phyloP scores from a whole-genome alignment of 1,140 invertebrate genomes.

The Teleogryllus occipitalis region DNA sequence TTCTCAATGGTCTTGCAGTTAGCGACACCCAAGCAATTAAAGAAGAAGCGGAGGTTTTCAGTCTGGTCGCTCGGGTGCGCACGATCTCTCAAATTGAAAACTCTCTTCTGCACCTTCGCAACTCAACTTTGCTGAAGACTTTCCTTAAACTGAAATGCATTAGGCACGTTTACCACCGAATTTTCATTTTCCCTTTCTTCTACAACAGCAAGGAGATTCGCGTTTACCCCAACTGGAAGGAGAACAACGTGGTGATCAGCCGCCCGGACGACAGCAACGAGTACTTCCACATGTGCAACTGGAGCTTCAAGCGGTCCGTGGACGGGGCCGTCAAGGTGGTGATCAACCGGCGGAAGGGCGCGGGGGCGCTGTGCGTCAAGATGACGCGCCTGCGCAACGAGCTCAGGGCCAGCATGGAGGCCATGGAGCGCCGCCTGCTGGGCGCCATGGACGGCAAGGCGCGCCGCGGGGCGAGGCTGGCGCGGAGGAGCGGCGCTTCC shows the following conservation, averaged over 20 bases:
- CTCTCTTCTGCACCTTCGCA: not conserved
- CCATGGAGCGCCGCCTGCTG: too few species aligned
- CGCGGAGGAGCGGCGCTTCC: too few species aligned
- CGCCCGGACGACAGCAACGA: not conserved
- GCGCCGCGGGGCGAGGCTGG: too few species aligned
- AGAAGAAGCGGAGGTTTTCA: slow-evolving; percentile 64
- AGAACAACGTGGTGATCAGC: not conserved
- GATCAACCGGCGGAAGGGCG: too few species aligned
- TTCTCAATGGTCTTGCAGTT: slow-evolving; percentile 71
- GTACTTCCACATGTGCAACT: not conserved
- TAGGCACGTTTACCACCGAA: not conserved
- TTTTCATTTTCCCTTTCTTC: not conserved
- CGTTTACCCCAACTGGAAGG: not conserved
- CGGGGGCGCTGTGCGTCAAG: too few species aligned
- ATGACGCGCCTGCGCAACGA: too few species aligned
- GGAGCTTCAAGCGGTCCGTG: not conserved
- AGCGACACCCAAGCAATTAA: slow-evolving; percentile 68
- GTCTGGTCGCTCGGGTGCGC: slow-evolving; percentile 26
- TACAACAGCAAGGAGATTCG: not conserved
- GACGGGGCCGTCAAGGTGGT: not conserved
- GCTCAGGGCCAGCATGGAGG: too few species aligned
- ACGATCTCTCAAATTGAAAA: not conserved
- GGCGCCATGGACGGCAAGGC: too few species aligned
- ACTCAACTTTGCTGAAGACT: not conserved
- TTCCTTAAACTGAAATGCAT: not conserved